phyloP scores from a whole-genome alignment of 2,888 invertebrate species.

The Chloroclysta siterata region DNA sequence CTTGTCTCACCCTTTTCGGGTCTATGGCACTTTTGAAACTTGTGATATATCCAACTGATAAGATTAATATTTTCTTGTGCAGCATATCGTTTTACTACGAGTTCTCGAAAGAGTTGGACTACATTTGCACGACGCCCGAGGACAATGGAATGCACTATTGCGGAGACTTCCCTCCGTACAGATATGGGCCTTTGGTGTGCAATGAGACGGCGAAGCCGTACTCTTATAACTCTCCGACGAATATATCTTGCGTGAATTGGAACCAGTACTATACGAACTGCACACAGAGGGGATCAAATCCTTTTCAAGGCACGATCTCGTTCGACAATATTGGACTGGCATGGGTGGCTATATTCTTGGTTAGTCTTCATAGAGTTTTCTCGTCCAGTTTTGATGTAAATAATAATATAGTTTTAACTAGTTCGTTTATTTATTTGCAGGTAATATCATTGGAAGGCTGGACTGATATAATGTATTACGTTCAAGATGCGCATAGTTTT shows the following conservation, averaged over 20 bases:
- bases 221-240: constrained; percentile 87
- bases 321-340: constrained; percentile 99
- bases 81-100: constrained; percentile 94
- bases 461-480: constrained; percentile 99
- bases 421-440: constrained; percentile 77
- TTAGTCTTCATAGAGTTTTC: constrained; percentile 76
- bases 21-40: constrained; percentile 7
- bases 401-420: neutral
- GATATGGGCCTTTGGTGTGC: constrained; percentile 90
- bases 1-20: constrained; percentile 22
- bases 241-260: constrained; percentile 97
- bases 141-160: constrained; percentile 98
- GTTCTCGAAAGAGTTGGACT: constrained; percentile 95
- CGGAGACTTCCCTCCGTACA: constrained; percentile 91
- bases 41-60: constrained; percentile 12
- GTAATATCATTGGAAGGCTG: constrained; percentile 99
- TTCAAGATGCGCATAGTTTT: constrained; percentile 99
- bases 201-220: constrained; percentile 88
- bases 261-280: constrained; percentile 99
- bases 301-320: constrained; percentile 99
- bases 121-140: constrained; percentile 97
- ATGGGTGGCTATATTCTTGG: constrained; percentile 99
- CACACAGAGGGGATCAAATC: constrained; percentile 96
- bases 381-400: neutral
- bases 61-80: constrained; percentile 44